These are phyloP conservation scores for Cynopterus brachyotis DNA, from an alignment of 2,113 vertebrate species.

Conservation along the genomic window DNA sequence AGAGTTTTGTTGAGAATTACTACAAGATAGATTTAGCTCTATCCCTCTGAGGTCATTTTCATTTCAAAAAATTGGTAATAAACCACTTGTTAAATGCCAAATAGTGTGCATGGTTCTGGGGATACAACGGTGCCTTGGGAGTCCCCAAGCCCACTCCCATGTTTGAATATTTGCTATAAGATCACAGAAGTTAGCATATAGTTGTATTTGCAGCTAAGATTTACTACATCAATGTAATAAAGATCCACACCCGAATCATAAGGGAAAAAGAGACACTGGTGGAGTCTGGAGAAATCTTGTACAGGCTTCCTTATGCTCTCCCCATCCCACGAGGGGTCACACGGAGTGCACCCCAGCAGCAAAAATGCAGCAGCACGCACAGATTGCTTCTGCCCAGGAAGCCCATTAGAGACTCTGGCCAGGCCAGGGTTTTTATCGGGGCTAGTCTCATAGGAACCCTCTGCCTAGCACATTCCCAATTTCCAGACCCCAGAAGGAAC, in stretches of 20 bases:
- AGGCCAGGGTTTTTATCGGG: neutral
- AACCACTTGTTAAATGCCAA: neutral
- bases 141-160: neutral
- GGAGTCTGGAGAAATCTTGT: neutral
- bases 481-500: neutral
- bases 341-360: neutral
- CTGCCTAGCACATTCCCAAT: neutral
- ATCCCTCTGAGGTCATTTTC: neutral
- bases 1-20: slow-evolving; percentile 7
- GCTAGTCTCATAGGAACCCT: neutral
- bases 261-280: neutral
- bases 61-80: neutral
- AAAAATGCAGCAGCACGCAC: neutral
- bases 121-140: neutral
- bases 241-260: neutral
- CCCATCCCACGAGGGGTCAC: neutral
- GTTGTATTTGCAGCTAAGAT: neutral
- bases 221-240: neutral
- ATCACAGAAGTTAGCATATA: neutral
- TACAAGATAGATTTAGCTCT: neutral
- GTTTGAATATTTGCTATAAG: neutral
- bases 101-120: neutral
- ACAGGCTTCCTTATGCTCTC: neutral
- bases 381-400: neutral
- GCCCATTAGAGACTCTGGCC: neutral